These are phyloP conservation scores for Propithecus perrieri DNA, from an alignment of 2,797 vertebrate species.

Conservation along the genomic window DNA sequence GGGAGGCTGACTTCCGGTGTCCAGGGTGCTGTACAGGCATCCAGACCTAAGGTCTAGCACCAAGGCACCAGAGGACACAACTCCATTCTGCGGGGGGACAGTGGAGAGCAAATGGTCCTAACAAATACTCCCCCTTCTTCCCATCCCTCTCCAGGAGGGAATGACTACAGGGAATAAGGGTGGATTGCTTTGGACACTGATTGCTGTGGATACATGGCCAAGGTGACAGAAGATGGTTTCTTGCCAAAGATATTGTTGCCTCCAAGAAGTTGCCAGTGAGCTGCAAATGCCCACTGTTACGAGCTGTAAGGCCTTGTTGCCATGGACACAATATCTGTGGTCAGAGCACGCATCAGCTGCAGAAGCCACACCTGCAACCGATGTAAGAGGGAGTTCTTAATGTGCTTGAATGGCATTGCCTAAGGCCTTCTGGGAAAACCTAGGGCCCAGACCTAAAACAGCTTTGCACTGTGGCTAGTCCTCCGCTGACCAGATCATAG, in stretches of 20 bases:
- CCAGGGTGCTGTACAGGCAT: slow-evolving; percentile 78
- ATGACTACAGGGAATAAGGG: neutral
- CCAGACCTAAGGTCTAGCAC: neutral
- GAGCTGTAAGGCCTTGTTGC: neutral
- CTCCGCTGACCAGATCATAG: neutral
- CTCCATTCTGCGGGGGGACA: neutral
- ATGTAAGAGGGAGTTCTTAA: neutral
- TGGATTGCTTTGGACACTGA: neutral
- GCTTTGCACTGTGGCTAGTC: neutral
- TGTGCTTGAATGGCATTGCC: neutral
- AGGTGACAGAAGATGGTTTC: slow-evolving; percentile 1
- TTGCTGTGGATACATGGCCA: neutral
- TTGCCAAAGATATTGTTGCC: slow-evolving; percentile 9
- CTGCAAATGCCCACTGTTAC: neutral
- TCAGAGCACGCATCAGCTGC: neutral
- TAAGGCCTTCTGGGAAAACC: neutral
- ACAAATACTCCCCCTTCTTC: neutral
- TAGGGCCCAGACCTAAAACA: neutral
- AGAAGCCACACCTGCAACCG: neutral
- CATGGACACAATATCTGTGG: neutral
- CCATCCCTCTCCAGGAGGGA: slow-evolving; percentile 42
- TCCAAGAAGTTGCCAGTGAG: slow-evolving; percentile 34
- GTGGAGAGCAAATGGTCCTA: neutral
- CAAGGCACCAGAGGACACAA: neutral
- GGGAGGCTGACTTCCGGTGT: slow-evolving; percentile 91